Evolutionary conservation across 2,888 invertebrate genomes (phyloP), one percentile per base, ranked within the genome.

Genomic region (Diadegma fenestrale): DNA sequence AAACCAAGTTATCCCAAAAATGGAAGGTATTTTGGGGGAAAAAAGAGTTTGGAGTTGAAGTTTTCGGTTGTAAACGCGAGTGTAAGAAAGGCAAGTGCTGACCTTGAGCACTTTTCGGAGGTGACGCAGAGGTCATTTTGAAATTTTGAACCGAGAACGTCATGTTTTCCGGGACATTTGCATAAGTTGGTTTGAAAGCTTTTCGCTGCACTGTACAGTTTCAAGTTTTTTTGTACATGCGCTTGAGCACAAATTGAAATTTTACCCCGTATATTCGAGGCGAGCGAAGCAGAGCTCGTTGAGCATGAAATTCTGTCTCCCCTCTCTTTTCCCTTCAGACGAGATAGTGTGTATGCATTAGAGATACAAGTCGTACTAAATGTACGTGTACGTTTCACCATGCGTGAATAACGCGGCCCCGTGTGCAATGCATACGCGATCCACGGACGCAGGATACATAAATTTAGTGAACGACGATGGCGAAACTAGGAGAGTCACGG

Each of bases 361-460:
- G 80, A 58, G 71, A 73, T 51, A 69, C 48, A 37, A 61, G 37
- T 61, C 63, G 71, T 80, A 81, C 80, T 77, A 78, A 77, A 81
- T 61, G 84, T 78, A 79, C 76, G 82, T 77, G 80, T 82, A 85
- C 82, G 82, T 81, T 73, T 83, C 86, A 86, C 87, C 89, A 88
- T 87, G 89, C 88, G 90, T 89, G 88, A 90, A 90, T 90, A 91
- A 89, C 58, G 89, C 82, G 72, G 54, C 72, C 72, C 73, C 73
- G 81, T 78, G 81, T 85, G 58, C 58, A 85, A 81, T 73, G 90
- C 88, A 88, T 87, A 81, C 81, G 82, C 86, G 83, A 84, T 86
- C 71, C 81, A 68, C 83, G 87, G 72, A 82, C 78, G 75, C 86
- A 89, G 90, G 90, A 91, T 90, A 89, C 91, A 90, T 92, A 91